These are phyloP conservation scores for Trichomycterus rosablanca DNA, from an alignment of 2,113 vertebrate species.

Conservation along the genomic window DNA sequence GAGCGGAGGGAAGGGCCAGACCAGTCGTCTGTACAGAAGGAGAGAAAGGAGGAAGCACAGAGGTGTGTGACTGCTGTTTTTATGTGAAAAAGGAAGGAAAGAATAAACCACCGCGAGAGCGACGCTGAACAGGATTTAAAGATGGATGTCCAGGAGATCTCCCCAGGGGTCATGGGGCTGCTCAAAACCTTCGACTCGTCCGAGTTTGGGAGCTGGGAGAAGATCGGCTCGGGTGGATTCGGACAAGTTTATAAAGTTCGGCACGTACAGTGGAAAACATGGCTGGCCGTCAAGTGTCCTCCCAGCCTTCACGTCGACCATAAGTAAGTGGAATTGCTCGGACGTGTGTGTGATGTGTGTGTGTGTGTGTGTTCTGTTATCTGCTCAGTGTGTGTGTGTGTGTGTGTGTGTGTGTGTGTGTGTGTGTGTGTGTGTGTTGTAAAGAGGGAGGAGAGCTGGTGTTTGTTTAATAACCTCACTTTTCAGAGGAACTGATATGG, in stretches of 20 bases:
- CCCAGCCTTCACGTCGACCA: constrained; percentile 92
- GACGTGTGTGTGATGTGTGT: no score
- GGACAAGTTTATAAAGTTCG: constrained; percentile 97
- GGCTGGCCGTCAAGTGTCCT: constrained; percentile 95
- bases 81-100: constrained; percentile 43
- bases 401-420: no score
- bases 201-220: constrained; percentile 90
- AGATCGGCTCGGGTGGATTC: constrained; percentile 93
- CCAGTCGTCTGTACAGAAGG: constrained; percentile 38
- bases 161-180: constrained; percentile 82
- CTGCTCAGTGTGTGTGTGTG: neutral
- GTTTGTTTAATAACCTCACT: no score
- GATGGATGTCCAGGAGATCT: constrained; percentile 77
- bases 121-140: constrained; percentile 40
- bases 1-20: constrained; percentile 60
- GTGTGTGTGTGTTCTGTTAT: neutral
- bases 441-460: no score
- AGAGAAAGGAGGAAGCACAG: constrained; percentile 63
- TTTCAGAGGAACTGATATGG: no score
- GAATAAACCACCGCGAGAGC: constrained; percentile 18
- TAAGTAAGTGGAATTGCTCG: constrained; percentile 72
- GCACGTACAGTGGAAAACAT: constrained; percentile 94
- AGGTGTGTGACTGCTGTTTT: constrained; percentile 46
- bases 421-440: neutral
- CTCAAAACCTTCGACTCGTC: constrained; percentile 82